These are phyloP conservation scores for Oikopleura dioica DNA, from an alignment of 23 tunicate genomes.

Conservation along the genomic window DNA sequence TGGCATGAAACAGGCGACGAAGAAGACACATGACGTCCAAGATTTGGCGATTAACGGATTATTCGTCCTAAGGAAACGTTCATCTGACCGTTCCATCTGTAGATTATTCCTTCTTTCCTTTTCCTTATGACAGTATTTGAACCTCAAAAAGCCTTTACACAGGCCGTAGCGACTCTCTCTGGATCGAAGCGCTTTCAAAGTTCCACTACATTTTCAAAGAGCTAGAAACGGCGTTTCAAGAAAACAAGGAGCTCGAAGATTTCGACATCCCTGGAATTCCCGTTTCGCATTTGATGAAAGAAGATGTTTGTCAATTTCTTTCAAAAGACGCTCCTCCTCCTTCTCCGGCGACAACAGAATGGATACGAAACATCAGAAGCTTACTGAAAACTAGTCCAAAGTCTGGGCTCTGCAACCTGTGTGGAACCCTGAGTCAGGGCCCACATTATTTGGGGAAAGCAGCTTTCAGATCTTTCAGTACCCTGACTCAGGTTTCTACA, in stretches of 20 bases:
- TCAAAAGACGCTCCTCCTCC: background rate
- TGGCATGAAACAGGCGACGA: background rate
- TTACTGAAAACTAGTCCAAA: background rate
- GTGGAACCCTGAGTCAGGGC: too few relatives aligned
- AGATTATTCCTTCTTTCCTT: too few relatives aligned
- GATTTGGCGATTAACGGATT: conserved; percentile 1
- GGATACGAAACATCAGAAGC: background rate
- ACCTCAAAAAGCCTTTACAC: background rate
- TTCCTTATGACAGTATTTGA: too few relatives aligned
- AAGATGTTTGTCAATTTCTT: background rate
- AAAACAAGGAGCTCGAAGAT: background rate
- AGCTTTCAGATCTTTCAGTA: too few relatives aligned
- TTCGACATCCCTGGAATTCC: conserved; percentile 8
- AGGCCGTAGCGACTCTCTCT: background rate
- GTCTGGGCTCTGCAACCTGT: too few relatives aligned
- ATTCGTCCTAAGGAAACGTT: too few relatives aligned
- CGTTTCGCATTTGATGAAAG: background rate
- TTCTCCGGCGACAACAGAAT: background rate
- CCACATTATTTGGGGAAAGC: too few relatives aligned
- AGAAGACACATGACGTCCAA: background rate
- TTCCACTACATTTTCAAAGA: background rate
- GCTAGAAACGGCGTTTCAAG: background rate
- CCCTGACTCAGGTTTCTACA: too few relatives aligned
- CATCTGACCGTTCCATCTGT: too few relatives aligned
- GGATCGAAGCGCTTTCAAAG: background rate